Percentiles rank a stretch among this genome's conserved stretches.
Evolutionary conservation across 53 echinoderm and acorn worm genomes (phyloP).

Genomic region (Apostichopus leukothele): DNA sequence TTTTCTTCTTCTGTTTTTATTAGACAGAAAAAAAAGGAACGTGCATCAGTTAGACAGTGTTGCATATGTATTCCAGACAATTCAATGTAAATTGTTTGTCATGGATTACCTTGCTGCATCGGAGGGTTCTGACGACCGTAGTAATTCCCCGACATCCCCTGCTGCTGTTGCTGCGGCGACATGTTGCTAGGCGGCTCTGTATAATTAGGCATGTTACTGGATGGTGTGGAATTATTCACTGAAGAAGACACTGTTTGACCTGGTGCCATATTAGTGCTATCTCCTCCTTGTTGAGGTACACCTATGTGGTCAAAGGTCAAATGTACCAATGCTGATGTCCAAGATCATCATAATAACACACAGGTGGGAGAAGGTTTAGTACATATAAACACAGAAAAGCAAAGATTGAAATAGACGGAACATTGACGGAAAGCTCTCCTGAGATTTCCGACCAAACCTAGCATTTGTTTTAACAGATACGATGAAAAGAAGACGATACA

Average conservation of each 20-base stretch:
- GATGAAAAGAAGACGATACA: no score
- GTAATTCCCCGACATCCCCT: neutral
- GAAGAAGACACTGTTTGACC: conserved; percentile 14
- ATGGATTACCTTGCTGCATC: conserved; percentile 18
- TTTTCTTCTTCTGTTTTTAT: no score
- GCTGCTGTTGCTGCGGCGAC: neutral
- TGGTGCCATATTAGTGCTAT: conserved; percentile 1
- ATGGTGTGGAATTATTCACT: conserved; percentile 16
- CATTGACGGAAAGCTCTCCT: no score
- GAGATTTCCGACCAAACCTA: no score
- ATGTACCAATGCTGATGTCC: neutral
- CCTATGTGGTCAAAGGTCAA: neutral
- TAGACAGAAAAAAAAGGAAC: no score
- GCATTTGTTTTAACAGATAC: no score
- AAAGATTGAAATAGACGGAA: no score
- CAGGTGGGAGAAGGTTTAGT: no score
- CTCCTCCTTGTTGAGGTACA: conserved; percentile 4
- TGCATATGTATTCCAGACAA: no score
- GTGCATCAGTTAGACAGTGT: no score
- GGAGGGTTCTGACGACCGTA: conserved; percentile 2
- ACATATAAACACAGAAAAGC: no score
- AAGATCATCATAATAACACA: neutral
- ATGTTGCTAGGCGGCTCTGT: neutral
- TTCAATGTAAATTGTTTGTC: no score
- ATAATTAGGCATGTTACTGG: conserved; percentile 19